Evolutionary conservation across 1,140 invertebrate species (phyloP).

Genomic region (Papilio glaucus): DNA sequence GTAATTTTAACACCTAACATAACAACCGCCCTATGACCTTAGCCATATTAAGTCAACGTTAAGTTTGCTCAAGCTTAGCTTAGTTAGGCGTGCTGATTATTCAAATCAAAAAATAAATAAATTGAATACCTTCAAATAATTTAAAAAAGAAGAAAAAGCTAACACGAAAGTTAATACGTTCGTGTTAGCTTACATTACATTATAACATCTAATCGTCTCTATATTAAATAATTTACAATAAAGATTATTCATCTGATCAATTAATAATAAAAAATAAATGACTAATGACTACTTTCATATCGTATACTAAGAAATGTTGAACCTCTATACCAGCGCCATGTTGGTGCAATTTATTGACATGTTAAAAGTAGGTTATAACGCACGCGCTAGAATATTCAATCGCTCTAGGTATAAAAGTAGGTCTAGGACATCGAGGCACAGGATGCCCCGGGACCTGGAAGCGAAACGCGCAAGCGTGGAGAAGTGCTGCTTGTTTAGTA

Average conservation of each 20-base stretch:
- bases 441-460: constrained; percentile 15
- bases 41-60: no score
- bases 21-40: no score
- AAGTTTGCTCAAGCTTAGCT: no score
- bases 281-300: not conserved
- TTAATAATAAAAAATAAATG: not conserved
- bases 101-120: no score
- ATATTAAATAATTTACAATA: not conserved
- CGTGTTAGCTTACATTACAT: no score
- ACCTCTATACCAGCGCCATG: not conserved
- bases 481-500: constrained; percentile 4
- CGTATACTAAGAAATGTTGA: not conserved
- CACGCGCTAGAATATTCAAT: constrained; percentile 24
- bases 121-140: no score
- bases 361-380: constrained; percentile 17
- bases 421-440: constrained; percentile 12
- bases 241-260: not conserved
- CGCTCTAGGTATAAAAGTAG: constrained; percentile 20
- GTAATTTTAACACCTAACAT: no score
- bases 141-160: no score
- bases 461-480: constrained; percentile 11
- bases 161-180: no score
- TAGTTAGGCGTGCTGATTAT: no score
- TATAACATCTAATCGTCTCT: no score
- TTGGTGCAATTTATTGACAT: constrained; percentile 3